A percentile compares a stretch with the other conserved stretches of the same genome.
These are phyloP conservation scores for Nemotelus pantherinus DNA, from an alignment of 2,888 invertebrate species.

Conservation along the genomic window DNA sequence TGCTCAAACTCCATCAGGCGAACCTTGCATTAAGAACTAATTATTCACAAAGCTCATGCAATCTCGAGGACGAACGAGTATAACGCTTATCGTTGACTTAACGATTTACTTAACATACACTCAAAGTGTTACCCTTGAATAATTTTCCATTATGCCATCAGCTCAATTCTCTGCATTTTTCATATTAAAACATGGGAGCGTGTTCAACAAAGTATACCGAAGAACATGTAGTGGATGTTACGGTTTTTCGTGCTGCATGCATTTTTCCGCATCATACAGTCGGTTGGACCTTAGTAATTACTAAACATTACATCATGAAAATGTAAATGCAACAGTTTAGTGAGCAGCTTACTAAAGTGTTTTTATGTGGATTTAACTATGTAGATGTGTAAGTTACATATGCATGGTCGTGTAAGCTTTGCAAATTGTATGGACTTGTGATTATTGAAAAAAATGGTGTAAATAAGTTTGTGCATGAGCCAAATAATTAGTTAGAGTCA, in stretches of 20 bases:
- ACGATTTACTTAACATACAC: conserved; percentile 38
- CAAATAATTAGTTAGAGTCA: too few species aligned
- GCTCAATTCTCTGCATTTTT: conserved; percentile 11
- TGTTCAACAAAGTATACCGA: not conserved
- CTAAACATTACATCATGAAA: conserved; percentile 34
- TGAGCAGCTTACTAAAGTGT: too few species aligned
- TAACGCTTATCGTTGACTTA: conserved; percentile 23
- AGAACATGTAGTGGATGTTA: not conserved
- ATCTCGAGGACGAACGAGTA: too few species aligned
- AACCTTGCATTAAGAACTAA: too few species aligned
- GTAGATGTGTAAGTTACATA: too few species aligned
- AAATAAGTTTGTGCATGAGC: not conserved
- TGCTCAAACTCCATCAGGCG: too few species aligned
- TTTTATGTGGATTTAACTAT: too few species aligned
- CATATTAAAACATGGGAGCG: conserved; percentile 14
- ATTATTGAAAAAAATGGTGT: not conserved
- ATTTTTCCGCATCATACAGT: conserved; percentile 28
- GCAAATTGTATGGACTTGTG: too few species aligned
- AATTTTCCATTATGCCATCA: conserved; percentile 5
- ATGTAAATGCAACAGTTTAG: not conserved
- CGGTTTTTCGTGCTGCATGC: conserved; percentile 38
- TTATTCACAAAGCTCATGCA: too few species aligned
- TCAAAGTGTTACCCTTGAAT: conserved; percentile 43
- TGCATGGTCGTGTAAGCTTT: too few species aligned
- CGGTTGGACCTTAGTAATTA: not conserved